phyloP scores from a whole-genome alignment of 2,113 vertebrate genomes.

The Columbina picui region DNA sequence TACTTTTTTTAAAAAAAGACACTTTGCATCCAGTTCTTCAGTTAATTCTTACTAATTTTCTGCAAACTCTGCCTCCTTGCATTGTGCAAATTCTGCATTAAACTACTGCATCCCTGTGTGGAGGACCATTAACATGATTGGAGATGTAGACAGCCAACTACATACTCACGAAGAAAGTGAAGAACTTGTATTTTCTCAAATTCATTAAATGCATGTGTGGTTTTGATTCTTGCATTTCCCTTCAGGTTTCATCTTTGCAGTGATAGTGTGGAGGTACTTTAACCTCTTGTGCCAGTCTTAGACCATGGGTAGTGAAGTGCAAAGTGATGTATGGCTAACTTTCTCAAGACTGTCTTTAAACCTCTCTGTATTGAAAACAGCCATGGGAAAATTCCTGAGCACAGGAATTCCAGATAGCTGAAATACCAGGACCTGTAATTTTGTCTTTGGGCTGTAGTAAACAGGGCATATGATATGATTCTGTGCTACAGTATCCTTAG shows the following conservation, averaged over 20 bases:
- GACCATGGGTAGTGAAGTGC: background rate
- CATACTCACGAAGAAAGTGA: background rate
- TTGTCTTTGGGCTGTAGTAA: constrained; percentile 43
- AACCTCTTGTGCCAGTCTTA: background rate
- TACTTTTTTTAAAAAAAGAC: background rate
- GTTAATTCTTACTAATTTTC: background rate
- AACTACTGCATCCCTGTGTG: background rate
- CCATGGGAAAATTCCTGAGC: constrained; percentile 64
- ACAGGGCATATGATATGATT: constrained; percentile 43
- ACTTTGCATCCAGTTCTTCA: background rate
- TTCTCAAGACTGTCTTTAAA: background rate
- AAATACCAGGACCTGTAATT: constrained; percentile 61
- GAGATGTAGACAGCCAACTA: background rate
- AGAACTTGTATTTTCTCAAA: background rate
- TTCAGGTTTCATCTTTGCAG: background rate
- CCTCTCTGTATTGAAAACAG: background rate
- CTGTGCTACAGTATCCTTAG: constrained; percentile 44
- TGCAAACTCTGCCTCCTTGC: background rate
- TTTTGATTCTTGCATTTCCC: background rate
- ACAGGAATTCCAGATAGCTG: constrained; percentile 42
- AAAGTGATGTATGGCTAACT: background rate
- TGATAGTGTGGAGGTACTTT: background rate
- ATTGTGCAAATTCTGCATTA: background rate
- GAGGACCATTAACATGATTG: background rate
- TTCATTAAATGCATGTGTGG: background rate